Evolutionary conservation across 2,797 vertebrate genomes (phyloP), one percentile per base, ranked within the genome.

Genomic region (Spinus pinus): DNA sequence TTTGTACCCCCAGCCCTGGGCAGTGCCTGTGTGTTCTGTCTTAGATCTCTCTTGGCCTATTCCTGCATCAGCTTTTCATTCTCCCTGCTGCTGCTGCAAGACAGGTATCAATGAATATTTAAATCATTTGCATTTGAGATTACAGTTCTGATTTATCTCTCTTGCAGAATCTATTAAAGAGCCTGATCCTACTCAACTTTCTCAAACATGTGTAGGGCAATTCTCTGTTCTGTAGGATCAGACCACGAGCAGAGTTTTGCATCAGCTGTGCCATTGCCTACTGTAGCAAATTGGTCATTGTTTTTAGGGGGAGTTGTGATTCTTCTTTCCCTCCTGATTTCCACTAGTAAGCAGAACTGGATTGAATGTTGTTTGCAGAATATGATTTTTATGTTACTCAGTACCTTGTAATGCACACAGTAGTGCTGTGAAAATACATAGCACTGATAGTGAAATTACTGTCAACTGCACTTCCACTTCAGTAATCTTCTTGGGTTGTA

Each of bases 91-190:
- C 39, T 87, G 53, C 33, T 46, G 44, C 15, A 21, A 57, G 78
- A 42, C 37, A 71, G 70, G 49, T 91, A 86, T 85, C 61, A 67
- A 25, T 67, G 51, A 78, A 56, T 58, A 56, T 41, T 90, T 71
- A 66, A 83, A 79, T 62, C 5, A 70, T 84, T 70, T 86, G 13
- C 53, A 30, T 91, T 53, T 79, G 49, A 86, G 28, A 81, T 83
- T 91, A 33, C 33, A 72, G 39, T 24, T 82, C 50, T 65, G 75
- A 71, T 85, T 83, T 93, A 75, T 67, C 67, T 89, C 12, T 77
- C n/a, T 41, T 70, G 13, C 35, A 57, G 17, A 37, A 16, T 56
- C 33, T 60, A 6, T 88, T 80, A 85, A 66, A 57, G 58, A 75
- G 25, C 24, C 58, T 75, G 58, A 86, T 86, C 62, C 75, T 41